These are phyloP conservation scores for Oncorhynchus nerka DNA, from an alignment of 2,113 vertebrate species.

Conservation along the genomic window DNA sequence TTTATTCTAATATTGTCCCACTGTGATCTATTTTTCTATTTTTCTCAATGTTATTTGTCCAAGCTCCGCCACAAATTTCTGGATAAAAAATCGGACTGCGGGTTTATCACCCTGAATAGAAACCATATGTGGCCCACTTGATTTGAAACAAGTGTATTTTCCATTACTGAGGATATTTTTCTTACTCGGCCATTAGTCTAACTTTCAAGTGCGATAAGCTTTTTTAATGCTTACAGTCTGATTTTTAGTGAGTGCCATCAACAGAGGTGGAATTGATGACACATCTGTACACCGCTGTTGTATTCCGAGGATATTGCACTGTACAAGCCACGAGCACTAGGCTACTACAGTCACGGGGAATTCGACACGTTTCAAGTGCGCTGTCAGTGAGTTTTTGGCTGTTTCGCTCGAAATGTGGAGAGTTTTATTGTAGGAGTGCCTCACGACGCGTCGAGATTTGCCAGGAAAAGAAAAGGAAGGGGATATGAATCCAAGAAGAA, in stretches of 20 bases:
- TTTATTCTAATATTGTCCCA: neutral
- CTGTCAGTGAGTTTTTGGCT: constrained; percentile 17
- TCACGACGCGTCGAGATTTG: constrained; percentile 13
- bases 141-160: constrained; percentile 1
- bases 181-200: neutral
- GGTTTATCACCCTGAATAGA: constrained; percentile 14
- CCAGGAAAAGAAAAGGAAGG: constrained; percentile 16
- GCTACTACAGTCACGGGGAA: constrained; percentile 10
- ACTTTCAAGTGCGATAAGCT: neutral
- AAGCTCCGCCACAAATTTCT: neutral
- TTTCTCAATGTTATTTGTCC: neutral
- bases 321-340: constrained; percentile 4
- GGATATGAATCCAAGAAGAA: constrained; percentile 52
- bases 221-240: neutral
- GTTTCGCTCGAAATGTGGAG: constrained; percentile 16
- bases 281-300: constrained; percentile 22
- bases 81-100: neutral
- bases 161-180: neutral
- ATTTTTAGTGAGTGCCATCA: constrained; percentile 13
- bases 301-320: constrained; percentile 4
- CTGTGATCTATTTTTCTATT: neutral
- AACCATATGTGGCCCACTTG: constrained; percentile 20
- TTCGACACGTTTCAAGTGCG: constrained; percentile 19
- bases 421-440: constrained; percentile 7
- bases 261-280: constrained; percentile 34